Evolutionary conservation across 1,140 invertebrate genomes (phyloP), one percentile per base, ranked within the genome.

Genomic region (Brachionus manjavacas): DNA sequence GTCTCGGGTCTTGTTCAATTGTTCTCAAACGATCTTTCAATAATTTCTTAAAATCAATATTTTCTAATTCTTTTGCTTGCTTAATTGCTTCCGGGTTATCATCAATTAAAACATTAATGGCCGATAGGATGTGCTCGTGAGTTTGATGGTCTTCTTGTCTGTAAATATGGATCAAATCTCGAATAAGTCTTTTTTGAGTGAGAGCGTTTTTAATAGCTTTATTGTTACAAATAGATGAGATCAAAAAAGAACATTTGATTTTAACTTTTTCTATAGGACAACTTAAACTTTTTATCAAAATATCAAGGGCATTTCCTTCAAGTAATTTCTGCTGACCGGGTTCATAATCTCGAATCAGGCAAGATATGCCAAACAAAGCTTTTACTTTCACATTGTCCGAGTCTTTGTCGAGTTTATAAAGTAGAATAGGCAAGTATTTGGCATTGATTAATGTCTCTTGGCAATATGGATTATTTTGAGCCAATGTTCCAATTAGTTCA

Each of bases 401-500:
- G 87, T 94, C 93, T 1, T 89, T 90, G 64, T 92, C 92, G 8
- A 94, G 86, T 86, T 93, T 90, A n/a, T 90, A 88, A n/a, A 94
- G 85, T 16, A 94, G 87, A 31, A 91, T 89, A 7, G 92, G 91
- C 35, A 94, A 88, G 49, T 93, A 89, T 16, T 92, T 91, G 41
- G 90, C 90, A 86, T 93, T 91, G 2, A 94, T 85, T 16, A 92
- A 91, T 43, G 88, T 91, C 43, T 91, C 87, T 87, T 95, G 94
- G 87, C 93, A 94, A 86, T 91, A 93, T 0, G 92, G 92, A 89
- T 95, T 94, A 89, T 94, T 94, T 89, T 95, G 94, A 66, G 92
- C 92, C 20, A 94, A 86, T 86, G 92, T 92, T 0, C 92, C 94
- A 16, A 95, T 89, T 12, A 94, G 87, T 85, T 92, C 91, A n/a